Percentiles rank a stretch among this genome's conserved stretches.
Conservation (phyloP, 2,797 vertebrate genomes). For the Pangasius krempfi region DNA sequence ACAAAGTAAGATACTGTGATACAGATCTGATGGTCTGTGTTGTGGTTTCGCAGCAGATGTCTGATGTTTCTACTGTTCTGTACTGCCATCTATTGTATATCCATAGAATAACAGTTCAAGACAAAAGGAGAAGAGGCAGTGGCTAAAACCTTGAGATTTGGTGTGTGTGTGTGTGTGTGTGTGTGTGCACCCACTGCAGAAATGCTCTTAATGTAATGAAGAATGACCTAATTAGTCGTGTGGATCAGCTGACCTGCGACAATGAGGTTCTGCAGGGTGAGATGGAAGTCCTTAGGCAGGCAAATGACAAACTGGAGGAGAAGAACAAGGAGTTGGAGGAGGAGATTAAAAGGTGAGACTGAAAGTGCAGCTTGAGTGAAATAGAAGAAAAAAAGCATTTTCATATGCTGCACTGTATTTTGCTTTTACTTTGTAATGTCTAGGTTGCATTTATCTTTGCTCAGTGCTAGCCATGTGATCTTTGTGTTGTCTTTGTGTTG, state of each 20-base stretch:
- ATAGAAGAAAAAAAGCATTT: not conserved
- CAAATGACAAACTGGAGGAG: constrained; percentile 88
- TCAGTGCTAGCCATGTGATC: not conserved
- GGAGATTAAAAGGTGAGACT: constrained; percentile 87
- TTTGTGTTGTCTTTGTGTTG: no score
- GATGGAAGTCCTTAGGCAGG: constrained; percentile 85
- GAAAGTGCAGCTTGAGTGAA: not conserved
- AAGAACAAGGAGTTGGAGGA: constrained; percentile 91
- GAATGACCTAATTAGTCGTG: constrained; percentile 93
- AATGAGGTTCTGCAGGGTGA: constrained; percentile 93
- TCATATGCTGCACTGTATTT: not conserved
- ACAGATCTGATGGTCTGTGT: not conserved
- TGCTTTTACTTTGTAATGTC: not conserved
- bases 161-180: not conserved
- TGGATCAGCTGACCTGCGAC: constrained; percentile 94
- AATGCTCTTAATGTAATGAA: constrained; percentile 97
- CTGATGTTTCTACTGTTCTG: not conserved
- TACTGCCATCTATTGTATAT: constrained; percentile 54
- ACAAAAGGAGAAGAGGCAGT: not conserved
- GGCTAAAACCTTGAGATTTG: not conserved
- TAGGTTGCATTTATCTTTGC: not conserved
- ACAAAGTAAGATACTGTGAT: constrained; percentile 83
- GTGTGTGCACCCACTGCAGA: constrained; percentile 68
- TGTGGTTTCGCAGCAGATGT: not conserved
- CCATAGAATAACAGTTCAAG: not conserved